A percentile compares a stretch with the other conserved stretches of the same genome.
Conservation (phyloP, 1,140 invertebrate genomes). For the Eumeta japonica region DNA sequence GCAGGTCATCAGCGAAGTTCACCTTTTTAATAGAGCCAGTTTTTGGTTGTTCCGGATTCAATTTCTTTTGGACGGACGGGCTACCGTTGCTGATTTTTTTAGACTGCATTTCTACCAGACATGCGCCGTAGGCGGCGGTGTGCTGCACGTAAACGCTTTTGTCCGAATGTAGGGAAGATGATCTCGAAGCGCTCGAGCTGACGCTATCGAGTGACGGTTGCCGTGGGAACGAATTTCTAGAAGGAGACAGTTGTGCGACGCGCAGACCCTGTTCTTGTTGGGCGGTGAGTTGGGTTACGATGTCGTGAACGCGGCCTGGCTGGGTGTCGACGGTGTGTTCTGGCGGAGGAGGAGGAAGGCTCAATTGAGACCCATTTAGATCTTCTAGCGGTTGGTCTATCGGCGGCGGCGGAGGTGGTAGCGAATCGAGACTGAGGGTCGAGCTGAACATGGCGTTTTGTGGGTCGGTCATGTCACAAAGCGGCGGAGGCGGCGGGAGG, state of each 20-base stretch:
- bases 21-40: constrained; percentile 43
- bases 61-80: constrained; percentile 33
- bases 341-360: constrained; percentile 68
- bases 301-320: constrained; percentile 34
- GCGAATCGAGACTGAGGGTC: constrained; percentile 71
- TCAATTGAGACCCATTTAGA: constrained; percentile 67
- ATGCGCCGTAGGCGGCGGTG: constrained; percentile 35
- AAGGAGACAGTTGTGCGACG: constrained; percentile 17
- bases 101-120: constrained; percentile 37
- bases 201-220: constrained; percentile 44
- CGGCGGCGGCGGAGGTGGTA: constrained; percentile 76
- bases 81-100: constrained; percentile 39
- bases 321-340: constrained; percentile 38
- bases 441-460: constrained; percentile 65
- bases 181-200: constrained; percentile 30
- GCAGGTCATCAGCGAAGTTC: constrained; percentile 38
- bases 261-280: constrained; percentile 37
- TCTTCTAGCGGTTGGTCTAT: constrained; percentile 60
- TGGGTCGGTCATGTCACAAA: constrained; percentile 32
- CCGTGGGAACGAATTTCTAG: constrained; percentile 25
- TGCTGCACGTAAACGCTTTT: constrained; percentile 35
- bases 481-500: constrained; percentile 62
- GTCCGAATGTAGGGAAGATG: constrained; percentile 38
- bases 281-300: constrained; percentile 36
- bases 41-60: constrained; percentile 22